A percentile compares a stretch with the other conserved stretches of the same genome.
Conservation (phyloP, 1,140 invertebrate genomes). For the Delia radicum region DNA sequence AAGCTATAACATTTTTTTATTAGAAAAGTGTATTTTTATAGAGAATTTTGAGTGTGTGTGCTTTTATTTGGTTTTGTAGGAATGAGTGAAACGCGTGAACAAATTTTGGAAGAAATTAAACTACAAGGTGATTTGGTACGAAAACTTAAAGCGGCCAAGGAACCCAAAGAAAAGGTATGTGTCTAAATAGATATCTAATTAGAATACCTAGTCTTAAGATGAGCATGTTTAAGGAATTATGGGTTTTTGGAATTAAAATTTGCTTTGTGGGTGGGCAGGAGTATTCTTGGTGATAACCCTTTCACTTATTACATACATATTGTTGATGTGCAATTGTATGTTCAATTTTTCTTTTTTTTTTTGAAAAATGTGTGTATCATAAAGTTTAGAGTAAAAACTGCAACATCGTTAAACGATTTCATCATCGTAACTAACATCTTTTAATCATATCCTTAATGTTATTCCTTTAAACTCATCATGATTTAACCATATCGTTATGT, state of each 20-base stretch:
- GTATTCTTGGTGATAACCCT: not conserved
- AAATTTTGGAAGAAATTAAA: constrained; percentile 70
- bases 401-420: constrained; percentile 1
- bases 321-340: not conserved
- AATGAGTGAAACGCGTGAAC: constrained; percentile 58
- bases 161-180: constrained; percentile 69
- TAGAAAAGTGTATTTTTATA: not conserved
- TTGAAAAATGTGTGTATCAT: constrained; percentile 22
- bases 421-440: not conserved
- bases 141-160: constrained; percentile 78
- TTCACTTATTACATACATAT: not conserved
- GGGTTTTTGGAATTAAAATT: not conserved
- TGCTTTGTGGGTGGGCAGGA: not conserved
- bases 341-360: constrained; percentile 5
- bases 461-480: not conserved
- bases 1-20: not conserved
- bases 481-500: not conserved
- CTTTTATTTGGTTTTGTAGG: constrained; percentile 8
- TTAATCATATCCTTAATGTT: not conserved
- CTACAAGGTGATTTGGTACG: constrained; percentile 78
- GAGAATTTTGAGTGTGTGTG: not conserved
- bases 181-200: not conserved
- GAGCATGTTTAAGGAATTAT: not conserved
- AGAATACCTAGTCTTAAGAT: not conserved
- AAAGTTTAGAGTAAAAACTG: constrained; percentile 3